Conservation (phyloP, 2,888 invertebrate species). For the Melanchra persicariae region DNA sequence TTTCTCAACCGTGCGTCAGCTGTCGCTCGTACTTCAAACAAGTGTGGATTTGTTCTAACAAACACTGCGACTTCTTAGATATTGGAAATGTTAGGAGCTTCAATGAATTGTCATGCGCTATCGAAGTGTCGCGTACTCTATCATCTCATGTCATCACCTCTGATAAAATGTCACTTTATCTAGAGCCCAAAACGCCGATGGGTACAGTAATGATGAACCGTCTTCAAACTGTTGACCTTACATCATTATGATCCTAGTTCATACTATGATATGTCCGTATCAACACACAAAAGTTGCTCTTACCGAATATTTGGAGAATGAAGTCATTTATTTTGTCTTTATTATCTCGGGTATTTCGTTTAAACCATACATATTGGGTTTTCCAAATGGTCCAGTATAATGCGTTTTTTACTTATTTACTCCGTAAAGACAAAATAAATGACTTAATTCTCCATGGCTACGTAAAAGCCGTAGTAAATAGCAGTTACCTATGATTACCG, state of each 20-base stretch:
- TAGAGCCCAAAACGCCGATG: neutral
- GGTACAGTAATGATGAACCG: neutral
- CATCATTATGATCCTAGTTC: no score
- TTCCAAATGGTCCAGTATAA: conserved; percentile 11
- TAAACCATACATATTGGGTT: conserved; percentile 18
- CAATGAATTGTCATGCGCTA: no score
- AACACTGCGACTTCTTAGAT: no score
- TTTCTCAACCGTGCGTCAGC: no score
- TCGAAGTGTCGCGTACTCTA: no score
- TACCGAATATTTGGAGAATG: conserved; percentile 20
- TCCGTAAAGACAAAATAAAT: conserved; percentile 17
- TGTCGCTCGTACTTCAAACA: no score
- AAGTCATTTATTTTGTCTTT: no score
- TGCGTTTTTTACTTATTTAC: conserved; percentile 9
- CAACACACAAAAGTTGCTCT: neutral
- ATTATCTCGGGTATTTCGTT: conserved; percentile 6
- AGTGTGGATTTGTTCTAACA: no score
- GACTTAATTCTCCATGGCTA: conserved; percentile 18
- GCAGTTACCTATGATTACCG: conserved; percentile 26
- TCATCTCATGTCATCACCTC: no score
- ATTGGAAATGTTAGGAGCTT: no score
- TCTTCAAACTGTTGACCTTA: neutral
- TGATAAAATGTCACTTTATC: neutral
- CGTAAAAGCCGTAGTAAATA: conserved; percentile 25
- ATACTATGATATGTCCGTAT: neutral